A percentile compares a stretch with the other conserved stretches of the same genome.
Conservation (phyloP, 1,140 invertebrate genomes). For the Calliopsis andreniformis region DNA sequence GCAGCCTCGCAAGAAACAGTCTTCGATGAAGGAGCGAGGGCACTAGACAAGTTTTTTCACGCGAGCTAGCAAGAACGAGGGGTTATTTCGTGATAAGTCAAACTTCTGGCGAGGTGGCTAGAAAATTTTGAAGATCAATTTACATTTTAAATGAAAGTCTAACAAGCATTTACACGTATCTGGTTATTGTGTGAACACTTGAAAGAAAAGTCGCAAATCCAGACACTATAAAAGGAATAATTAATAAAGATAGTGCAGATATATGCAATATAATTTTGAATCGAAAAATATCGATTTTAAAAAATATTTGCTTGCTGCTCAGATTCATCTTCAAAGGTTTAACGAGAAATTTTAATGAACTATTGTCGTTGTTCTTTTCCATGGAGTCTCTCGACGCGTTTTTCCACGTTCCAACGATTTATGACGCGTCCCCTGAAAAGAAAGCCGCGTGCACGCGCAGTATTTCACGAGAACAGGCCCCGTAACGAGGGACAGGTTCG, state of each 20-base stretch:
- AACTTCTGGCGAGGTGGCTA: not conserved
- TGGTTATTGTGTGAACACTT: no score
- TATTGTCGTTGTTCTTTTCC: not conserved
- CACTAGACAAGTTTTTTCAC: slow-evolving; percentile 70
- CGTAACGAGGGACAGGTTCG: no score
- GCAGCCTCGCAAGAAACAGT: slow-evolving; percentile 23
- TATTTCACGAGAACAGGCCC: no score
- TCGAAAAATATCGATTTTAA: no score
- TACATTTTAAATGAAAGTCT: no score
- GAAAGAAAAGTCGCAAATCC: not conserved
- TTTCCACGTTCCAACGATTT: not conserved
- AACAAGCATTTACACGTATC: no score
- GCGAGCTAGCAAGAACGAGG: slow-evolving; percentile 34
- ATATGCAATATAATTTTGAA: no score
- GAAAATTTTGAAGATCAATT: no score
- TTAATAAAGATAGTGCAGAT: no score
- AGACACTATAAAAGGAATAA: no score
- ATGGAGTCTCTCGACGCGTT: slow-evolving; percentile 15
- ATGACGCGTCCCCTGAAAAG: not conserved
- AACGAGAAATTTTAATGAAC: not conserved
- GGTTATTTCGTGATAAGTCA: slow-evolving; percentile 59
- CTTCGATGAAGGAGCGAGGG: slow-evolving; percentile 18
- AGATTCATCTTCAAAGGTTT: no score
- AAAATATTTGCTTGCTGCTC: no score
- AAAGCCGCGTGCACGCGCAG: not conserved